Conservation (phyloP, 1,140 invertebrate species). For the Homalodisca vitripennis region DNA sequence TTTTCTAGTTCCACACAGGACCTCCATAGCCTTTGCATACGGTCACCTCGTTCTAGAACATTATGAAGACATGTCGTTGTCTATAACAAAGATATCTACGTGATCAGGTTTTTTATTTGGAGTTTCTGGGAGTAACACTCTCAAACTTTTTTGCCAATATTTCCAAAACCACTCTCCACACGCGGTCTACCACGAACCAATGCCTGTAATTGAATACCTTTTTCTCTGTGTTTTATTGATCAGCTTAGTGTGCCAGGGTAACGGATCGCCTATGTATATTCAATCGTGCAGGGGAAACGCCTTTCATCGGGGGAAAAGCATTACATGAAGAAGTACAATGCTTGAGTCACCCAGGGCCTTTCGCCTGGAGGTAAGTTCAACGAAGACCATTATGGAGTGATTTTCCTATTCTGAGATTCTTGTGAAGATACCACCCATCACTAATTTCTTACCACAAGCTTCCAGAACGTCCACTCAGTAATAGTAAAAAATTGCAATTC, state of each 20-base stretch:
- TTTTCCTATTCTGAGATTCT: constrained; percentile 36
- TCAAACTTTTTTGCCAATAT: constrained; percentile 11
- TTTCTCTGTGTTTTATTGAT: too few species aligned
- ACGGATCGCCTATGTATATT: background rate
- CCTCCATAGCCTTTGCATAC: background rate
- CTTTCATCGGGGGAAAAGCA: constrained; percentile 46
- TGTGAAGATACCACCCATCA: constrained; percentile 44
- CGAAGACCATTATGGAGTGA: constrained; percentile 29
- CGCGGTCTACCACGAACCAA: background rate
- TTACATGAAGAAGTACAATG: constrained; percentile 41
- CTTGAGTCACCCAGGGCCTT: constrained; percentile 26
- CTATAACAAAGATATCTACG: constrained; percentile 28
- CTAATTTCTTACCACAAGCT: constrained; percentile 45
- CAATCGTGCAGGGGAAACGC: constrained; percentile 43
- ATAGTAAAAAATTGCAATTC: constrained; percentile 49
- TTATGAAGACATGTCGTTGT: constrained; percentile 37
- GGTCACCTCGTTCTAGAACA: too few species aligned
- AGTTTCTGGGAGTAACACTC: constrained; percentile 10
- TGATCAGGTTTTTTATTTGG: constrained; percentile 4
- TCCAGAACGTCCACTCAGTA: constrained; percentile 49
- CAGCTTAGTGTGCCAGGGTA: background rate
- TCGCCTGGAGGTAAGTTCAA: constrained; percentile 35
- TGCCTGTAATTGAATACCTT: background rate
- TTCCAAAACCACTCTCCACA: constrained; percentile 8
- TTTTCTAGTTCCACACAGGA: background rate